These are phyloP conservation scores for Amphibalanus amphitrite DNA, from an alignment of 1,140 invertebrate genomes.

Conservation along the genomic window DNA sequence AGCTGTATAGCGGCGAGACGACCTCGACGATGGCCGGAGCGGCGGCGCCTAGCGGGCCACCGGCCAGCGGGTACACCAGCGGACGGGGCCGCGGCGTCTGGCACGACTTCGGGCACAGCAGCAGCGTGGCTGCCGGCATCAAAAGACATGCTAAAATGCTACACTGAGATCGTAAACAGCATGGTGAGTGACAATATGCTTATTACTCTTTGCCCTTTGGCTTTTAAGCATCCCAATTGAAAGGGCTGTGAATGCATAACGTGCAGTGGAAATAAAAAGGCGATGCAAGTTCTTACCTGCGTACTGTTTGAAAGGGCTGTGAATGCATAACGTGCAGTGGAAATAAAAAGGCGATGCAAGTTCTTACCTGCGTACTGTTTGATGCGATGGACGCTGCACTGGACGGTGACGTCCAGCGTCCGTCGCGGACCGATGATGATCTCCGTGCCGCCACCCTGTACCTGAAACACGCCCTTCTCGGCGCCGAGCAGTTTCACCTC, in stretches of 20 bases:
- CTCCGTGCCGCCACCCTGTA: neutral
- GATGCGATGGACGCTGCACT: neutral
- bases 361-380: neutral
- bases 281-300: too few species aligned
- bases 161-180: too few species aligned
- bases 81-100: too few species aligned
- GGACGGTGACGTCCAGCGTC: neutral
- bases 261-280: too few species aligned
- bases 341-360: too few species aligned
- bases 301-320: neutral
- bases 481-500: neutral
- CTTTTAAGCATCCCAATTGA: too few species aligned
- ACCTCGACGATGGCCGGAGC: neutral
- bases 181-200: too few species aligned
- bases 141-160: too few species aligned
- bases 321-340: too few species aligned
- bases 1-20: neutral
- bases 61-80: neutral
- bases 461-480: neutral
- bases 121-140: neutral
- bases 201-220: too few species aligned
- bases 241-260: too few species aligned
- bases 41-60: neutral
- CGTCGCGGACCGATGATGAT: neutral
- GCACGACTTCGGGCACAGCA: neutral